These are phyloP conservation scores for Pangasius mekongensis DNA, from an alignment of 2,797 vertebrate genomes.

Conservation along the genomic window DNA sequence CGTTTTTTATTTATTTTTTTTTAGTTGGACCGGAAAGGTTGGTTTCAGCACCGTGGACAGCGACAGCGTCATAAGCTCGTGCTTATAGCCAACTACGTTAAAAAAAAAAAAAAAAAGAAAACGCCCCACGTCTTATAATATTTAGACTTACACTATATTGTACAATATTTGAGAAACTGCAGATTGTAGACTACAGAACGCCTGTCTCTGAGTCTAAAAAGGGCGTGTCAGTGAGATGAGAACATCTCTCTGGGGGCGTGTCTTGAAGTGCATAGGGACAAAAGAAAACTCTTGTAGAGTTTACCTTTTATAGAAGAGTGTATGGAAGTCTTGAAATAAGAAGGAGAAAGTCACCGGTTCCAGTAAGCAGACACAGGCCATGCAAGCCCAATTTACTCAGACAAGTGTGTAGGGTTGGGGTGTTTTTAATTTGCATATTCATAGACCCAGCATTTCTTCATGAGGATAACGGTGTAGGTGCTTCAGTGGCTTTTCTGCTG, in stretches of 20 bases:
- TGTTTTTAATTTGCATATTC: not conserved
- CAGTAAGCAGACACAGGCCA: not conserved
- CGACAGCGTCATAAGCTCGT: not conserved
- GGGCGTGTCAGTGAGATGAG: not conserved
- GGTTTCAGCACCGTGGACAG: conserved; percentile 37
- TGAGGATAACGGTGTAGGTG: not conserved
- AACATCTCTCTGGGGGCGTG: not conserved
- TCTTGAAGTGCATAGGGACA: not conserved
- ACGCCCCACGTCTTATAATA: not conserved
- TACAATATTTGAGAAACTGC: not conserved
- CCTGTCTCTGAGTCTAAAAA: not conserved
- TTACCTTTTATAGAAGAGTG: not conserved
- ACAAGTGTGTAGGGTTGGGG: not conserved
- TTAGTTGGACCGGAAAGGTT: not conserved
- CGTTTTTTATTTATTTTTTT: not conserved
- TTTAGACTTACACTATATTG: too few relatives aligned
- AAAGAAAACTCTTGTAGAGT: not conserved
- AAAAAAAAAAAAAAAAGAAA: not conserved
- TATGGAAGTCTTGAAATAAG: not conserved
- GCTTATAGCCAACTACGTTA: too few relatives aligned
- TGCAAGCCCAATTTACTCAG: not conserved
- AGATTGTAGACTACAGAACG: not conserved
- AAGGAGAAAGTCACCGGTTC: not conserved
- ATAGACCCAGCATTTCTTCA: not conserved
- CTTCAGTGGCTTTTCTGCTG: not conserved